Evolutionary conservation across 2,797 vertebrate genomes (phyloP), one percentile per base, ranked within the genome.

Genomic region (Arctocebus calabarensis): DNA sequence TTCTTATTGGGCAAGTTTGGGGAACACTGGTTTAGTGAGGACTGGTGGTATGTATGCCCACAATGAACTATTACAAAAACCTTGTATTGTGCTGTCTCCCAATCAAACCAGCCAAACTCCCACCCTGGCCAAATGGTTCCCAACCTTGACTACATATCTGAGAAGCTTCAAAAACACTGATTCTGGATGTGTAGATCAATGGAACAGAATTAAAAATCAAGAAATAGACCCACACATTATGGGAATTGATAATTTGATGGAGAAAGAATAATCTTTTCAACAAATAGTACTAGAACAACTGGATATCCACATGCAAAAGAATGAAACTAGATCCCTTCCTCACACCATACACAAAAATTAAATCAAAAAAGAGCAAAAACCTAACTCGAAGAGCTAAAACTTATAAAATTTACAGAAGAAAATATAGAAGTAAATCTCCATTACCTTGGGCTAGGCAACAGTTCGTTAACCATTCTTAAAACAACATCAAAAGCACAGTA

Each of bases 191-290:
- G 55, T 3, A 77, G 48, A 73, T 48, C 61, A 73, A 32, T 14
- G 34, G 32, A 75, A 91, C 17, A 88, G 55, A 91, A 79, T 0
- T 64, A 40, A 77, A 40, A 78, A 29, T 88, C 86, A 89, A 93
- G 79, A 92, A 94, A 91, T 9, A 86, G 84, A 68, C n/a, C 29
- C 52, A 90, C 19, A 32, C 34, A 66, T 16, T 66, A 87, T 16
- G 52, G 66, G 13, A 87, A 82, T 1, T 61, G 48, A 91, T 43
- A 87, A 95, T 70, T 64, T 9, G 45, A 90, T 2, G 22, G 43
- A 37, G n/a, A 90, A 94, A 95, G 40, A 93, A 52, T 27, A 68
- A 75, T 16, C n/a, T 91, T 70, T 73, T 43, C 84, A 90, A 94
- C 1, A 68, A 94, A 83, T 11, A 55, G 32, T 89, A 13, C 16